Evolutionary conservation across 2,113 vertebrate genomes (phyloP).

Genomic region (Xiphias gladius): DNA sequence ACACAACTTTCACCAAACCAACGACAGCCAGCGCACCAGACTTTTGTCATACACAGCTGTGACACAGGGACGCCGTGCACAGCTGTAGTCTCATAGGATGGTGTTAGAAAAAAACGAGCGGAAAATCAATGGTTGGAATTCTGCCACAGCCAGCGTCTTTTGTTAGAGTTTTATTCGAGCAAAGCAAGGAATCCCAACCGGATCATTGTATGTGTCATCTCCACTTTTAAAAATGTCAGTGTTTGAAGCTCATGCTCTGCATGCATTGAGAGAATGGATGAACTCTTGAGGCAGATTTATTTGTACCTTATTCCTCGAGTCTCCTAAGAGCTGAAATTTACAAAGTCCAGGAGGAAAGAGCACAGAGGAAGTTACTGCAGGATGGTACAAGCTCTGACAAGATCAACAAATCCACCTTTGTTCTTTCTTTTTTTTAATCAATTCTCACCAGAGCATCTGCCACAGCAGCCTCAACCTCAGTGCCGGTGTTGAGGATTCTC

Average conservation of each 20-base stretch:
- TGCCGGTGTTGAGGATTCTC: conserved; percentile 94
- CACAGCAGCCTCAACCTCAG: conserved; percentile 93
- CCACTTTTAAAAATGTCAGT: neutral
- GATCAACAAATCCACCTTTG: neutral
- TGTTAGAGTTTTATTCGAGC: too few relatives aligned
- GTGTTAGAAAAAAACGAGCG: too few relatives aligned
- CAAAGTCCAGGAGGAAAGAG: conserved; percentile 57
- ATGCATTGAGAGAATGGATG: conserved; percentile 44
- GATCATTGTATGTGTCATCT: neutral
- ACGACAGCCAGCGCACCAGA: too few relatives aligned
- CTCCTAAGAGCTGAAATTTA: conserved; percentile 94
- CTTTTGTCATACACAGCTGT: neutral
- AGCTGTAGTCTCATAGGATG: too few relatives aligned
- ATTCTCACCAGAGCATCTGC: conserved; percentile 92
- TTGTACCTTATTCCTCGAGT: conserved; percentile 94
- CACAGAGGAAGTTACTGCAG: conserved; percentile 30
- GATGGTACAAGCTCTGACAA: neutral
- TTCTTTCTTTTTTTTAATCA: neutral
- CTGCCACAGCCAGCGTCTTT: too few relatives aligned
- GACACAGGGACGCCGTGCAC: too few relatives aligned
- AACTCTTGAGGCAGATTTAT: neutral
- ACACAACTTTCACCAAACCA: too few relatives aligned
- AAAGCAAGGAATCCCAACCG: too few relatives aligned
- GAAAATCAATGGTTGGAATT: too few relatives aligned
- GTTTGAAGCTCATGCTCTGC: conserved; percentile 38